Conservation (phyloP, 1,140 invertebrate genomes). For the Camponotus floridanus region DNA sequence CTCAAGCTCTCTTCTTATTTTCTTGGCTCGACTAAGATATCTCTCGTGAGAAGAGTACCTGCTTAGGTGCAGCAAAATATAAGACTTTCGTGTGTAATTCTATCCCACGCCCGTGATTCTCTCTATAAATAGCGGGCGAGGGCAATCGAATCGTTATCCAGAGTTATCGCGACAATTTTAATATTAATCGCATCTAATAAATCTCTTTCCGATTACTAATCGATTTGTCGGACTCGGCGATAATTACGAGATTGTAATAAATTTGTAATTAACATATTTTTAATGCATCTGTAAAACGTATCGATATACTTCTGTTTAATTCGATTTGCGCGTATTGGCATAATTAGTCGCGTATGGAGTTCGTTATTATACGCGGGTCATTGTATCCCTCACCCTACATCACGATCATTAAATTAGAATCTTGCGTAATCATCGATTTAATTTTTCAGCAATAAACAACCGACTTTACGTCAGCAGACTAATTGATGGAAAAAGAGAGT, state of each 20-base stretch:
- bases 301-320: slow-evolving; percentile 34
- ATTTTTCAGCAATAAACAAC: background rate
- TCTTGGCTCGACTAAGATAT: slow-evolving; percentile 40
- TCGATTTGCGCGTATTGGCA: background rate
- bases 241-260: slow-evolving; percentile 36
- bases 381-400: background rate
- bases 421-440: background rate
- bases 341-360: slow-evolving; percentile 38
- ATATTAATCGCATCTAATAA: slow-evolving; percentile 38
- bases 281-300: background rate
- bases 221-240: background rate
- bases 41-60: slow-evolving; percentile 35
- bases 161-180: slow-evolving; percentile 9
- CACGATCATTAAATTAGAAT: background rate
- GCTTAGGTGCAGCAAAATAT: slow-evolving; percentile 6
- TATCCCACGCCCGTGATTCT: slow-evolving; percentile 19
- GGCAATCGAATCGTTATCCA: slow-evolving; percentile 1
- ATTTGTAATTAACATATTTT: slow-evolving; percentile 46
- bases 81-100: slow-evolving; percentile 28
- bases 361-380: background rate
- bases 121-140: background rate
- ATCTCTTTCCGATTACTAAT: slow-evolving; percentile 15
- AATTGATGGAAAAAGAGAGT: background rate
- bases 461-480: background rate
- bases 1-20: slow-evolving; percentile 11